Conservation (phyloP, 2,888 invertebrate genomes). For the Eristalis pertinax region DNA sequence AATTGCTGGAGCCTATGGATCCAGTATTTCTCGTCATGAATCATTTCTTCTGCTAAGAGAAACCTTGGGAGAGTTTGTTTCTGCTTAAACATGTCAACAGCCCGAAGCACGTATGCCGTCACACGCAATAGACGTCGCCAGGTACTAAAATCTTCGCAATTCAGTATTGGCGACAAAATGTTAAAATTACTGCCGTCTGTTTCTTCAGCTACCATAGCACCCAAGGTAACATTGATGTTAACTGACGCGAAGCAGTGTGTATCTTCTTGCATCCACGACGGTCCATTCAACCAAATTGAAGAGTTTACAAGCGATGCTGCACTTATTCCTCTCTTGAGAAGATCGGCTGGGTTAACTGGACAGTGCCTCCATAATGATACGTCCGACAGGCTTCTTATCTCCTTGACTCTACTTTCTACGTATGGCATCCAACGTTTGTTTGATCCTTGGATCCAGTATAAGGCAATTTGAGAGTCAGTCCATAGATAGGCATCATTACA, state of each 20-base stretch:
- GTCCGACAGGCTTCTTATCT: too few species aligned
- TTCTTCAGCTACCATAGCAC: too few species aligned
- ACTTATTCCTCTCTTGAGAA: too few species aligned
- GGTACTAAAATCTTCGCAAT: constrained; percentile 3
- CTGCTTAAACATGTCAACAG: not conserved
- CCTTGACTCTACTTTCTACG: not conserved
- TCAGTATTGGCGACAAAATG: too few species aligned
- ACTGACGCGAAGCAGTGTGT: too few species aligned
- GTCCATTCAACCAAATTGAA: too few species aligned
- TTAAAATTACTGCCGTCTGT: too few species aligned
- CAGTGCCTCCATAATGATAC: too few species aligned
- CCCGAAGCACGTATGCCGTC: not conserved
- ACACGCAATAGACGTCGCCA: not conserved
- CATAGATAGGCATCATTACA: not conserved
- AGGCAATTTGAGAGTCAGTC: not conserved
- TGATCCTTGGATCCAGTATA: not conserved
- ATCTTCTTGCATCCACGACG: too few species aligned
- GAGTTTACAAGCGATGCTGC: too few species aligned
- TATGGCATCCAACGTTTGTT: not conserved
- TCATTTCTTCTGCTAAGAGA: not conserved
- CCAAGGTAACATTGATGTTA: too few species aligned
- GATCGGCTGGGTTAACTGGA: too few species aligned
- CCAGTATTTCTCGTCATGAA: constrained; percentile 2
- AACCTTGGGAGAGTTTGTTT: not conserved
- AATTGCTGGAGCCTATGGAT: not conserved